Base-by-base conservation (phyloP, 2,888 invertebrate genomes). In the Himalopsyche japonica region DNA sequence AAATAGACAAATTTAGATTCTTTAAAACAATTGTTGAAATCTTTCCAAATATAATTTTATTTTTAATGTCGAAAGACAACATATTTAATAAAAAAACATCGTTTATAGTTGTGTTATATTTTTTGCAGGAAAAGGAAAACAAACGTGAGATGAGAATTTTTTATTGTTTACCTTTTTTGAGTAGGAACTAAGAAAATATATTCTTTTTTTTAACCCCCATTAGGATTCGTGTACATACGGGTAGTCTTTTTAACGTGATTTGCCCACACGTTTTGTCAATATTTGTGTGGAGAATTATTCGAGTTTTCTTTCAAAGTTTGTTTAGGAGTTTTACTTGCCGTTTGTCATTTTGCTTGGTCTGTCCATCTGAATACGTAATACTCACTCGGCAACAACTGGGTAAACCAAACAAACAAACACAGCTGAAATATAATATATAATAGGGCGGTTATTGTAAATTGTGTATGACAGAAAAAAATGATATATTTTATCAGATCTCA, bases 211-310 rank as follows among this genome's bases (percentile, higher is more conserved):
- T 49, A n/a, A 57, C 57, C 57, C 57, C 57, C 15, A 57, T 57
- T 57, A 57, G 20, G 57, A 57, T 57, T 57, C 20, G 24, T 57
- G 57, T 64, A 64, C 12, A 47, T 32, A 30, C 30, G 83, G 37
- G 76, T 82, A 81, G 81, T 79, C 80, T 81, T 83, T 85, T 78
- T 57, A 43, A 34, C 79, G 82, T 86, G 87, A 87, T 87, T 87
- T 85, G 57, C 80, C 83, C 87, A 80, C 87, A 87, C 87, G 87
- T 86, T 83, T 80, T 76, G 87, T 84, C 84, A 87, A 86, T 86
- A 85, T 87, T 87, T 87, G 85, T 47, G 0, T 64, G 43, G 79
- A 57, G 83, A 84, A 83, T 85, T 85, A 84, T 86, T 82, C 85
- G 80, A 76, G 83, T 86, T 86, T 87, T 84, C 84, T 86, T 32